Evolutionary conservation across 1,140 invertebrate genomes (phyloP).

Genomic region (Rhopalosiphum padi): DNA sequence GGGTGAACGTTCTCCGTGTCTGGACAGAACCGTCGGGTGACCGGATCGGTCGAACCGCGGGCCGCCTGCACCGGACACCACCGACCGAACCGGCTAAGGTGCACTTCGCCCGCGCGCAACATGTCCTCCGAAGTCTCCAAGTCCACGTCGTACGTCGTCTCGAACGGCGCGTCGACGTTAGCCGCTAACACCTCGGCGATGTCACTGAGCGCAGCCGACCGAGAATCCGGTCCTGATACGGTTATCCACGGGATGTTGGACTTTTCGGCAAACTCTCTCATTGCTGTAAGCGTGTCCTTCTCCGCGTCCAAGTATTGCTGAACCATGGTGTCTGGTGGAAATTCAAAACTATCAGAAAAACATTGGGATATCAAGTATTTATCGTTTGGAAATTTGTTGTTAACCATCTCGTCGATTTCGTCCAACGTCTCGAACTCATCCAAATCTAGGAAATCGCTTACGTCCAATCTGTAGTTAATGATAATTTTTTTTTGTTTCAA

Average conservation of each 20-base stretch:
- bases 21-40: not conserved
- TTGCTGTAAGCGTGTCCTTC: not conserved
- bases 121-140: not conserved
- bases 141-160: not conserved
- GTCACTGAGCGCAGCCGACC: not conserved
- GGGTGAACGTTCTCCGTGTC: not conserved
- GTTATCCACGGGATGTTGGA: constrained; percentile 11
- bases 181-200: not conserved
- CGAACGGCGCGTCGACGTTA: not conserved
- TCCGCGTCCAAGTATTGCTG: not conserved
- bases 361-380: not conserved
- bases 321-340: not conserved
- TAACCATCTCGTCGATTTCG: not conserved
- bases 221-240: not conserved
- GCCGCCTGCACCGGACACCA: not conserved
- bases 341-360: not conserved
- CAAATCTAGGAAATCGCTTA: not conserved
- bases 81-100: not conserved
- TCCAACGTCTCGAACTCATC: not conserved
- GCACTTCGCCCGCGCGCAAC: not conserved
- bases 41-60: not conserved
- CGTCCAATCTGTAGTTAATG: not conserved
- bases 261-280: not conserved
- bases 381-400: not conserved
- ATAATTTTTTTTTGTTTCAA: constrained; percentile 24